A percentile compares a stretch with the other conserved stretches of the same genome.
phyloP scores from a whole-genome alignment of 2,113 vertebrate genomes.

The Coreoperca whiteheadi region DNA sequence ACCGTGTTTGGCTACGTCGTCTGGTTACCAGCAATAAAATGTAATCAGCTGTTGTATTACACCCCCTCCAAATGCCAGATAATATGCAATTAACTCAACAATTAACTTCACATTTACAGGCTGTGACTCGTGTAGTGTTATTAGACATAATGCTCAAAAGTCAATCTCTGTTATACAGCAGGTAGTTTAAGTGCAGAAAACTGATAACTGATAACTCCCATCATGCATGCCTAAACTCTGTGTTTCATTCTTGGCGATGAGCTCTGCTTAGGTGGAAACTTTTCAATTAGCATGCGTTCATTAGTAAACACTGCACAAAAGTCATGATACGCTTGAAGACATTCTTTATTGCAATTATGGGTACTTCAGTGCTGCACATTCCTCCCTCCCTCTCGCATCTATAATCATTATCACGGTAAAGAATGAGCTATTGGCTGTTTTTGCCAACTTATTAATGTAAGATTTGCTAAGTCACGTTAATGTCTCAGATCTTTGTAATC shows the following conservation, averaged over 20 bases:
- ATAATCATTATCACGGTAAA: slow-evolving; percentile 34
- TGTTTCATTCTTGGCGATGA: slow-evolving; percentile 7
- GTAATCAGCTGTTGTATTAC: slow-evolving; percentile 51
- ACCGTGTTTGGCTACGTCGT: slow-evolving; percentile 8
- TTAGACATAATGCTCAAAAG: slow-evolving; percentile 52
- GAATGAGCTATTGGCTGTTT: slow-evolving; percentile 30
- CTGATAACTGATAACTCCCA: background rate
- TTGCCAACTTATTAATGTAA: slow-evolving; percentile 41
- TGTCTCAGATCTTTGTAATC: slow-evolving; percentile 9
- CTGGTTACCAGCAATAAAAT: slow-evolving; percentile 57
- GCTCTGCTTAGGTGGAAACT: slow-evolving; percentile 37
- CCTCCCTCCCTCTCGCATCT: slow-evolving; percentile 23
- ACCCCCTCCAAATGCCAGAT: slow-evolving; percentile 32
- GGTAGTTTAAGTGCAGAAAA: slow-evolving; percentile 8
- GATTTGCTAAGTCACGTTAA: slow-evolving; percentile 34
- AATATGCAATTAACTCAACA: slow-evolving; percentile 72
- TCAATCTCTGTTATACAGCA: slow-evolving; percentile 32
- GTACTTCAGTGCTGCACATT: slow-evolving; percentile 9
- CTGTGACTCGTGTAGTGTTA: slow-evolving; percentile 47
- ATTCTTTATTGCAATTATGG: slow-evolving; percentile 47
- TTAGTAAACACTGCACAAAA: slow-evolving; percentile 55
- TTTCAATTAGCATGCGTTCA: slow-evolving; percentile 45
- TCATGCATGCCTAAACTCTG: slow-evolving; percentile 17
- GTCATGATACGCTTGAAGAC: slow-evolving; percentile 51
- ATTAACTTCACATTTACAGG: slow-evolving; percentile 71